Base-by-base conservation (phyloP, 2,888 invertebrate species). In the Temnothorax ravouxi region DNA sequence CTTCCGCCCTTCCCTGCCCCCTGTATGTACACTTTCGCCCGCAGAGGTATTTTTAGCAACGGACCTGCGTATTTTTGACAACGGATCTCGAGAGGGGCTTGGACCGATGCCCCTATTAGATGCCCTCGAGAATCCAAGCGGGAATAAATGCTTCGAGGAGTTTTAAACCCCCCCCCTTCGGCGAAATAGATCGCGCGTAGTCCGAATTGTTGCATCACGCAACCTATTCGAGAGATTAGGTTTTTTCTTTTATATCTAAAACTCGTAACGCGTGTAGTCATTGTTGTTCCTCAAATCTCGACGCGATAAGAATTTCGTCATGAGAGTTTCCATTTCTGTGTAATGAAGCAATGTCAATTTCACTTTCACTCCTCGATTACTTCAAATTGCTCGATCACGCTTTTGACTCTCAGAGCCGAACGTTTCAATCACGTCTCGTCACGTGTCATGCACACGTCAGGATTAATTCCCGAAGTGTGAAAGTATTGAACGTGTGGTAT, bases 1-100 rank as follows among this genome's bases (percentile, higher is more conserved):
- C 34, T 5, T 6, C 34, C 29, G 29, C 29, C 6, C 34, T 5
- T 6, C 34, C 41, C 52, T 25, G 52, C 15, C 9, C 64, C 15
- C 44, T 3, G 25, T 21, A 11, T 18, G 5, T 38, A 38, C 59
- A 71, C 47, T 79, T 79, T 79, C 59, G 79, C 71, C 21, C 71
- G 72, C 15, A 29, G 41, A 54, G 21, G 59, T 79, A 79, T 71
- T 79, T 79, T 79, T 71, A 79, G 79, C 47, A 5, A 13, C 47
- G 44, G 44, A 38, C 71, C 66, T 47, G 72, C 59, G 72, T 79
- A 79, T 79, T 79, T 79, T 79, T 79, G 59, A 79, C 71, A 79
- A 59, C 71, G 34, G 47, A 18, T 59, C 47, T 3, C 41, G 29
- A n/a, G 71, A 79, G 59, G 29, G 38, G 54, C 11, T 79, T 56